Evolutionary conservation across 2,113 vertebrate genomes (phyloP).

Genomic region (Apodemus speciosus): DNA sequence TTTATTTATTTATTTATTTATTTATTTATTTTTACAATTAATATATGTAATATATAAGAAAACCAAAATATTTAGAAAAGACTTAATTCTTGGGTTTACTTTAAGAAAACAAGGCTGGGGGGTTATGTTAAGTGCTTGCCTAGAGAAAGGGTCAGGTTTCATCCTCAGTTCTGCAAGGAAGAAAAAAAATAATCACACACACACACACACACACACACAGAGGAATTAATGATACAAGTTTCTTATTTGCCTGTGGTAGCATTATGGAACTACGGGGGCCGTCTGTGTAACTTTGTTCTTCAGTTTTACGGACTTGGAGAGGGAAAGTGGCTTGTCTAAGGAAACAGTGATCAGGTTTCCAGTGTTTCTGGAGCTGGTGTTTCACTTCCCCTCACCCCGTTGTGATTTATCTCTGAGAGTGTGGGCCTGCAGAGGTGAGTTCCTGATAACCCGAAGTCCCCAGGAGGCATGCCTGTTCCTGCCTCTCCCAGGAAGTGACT

Average conservation of each 20-base stretch:
- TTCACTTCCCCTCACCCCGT: neutral
- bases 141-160: neutral
- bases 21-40: constrained; percentile 16
- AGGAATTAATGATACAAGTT: neutral
- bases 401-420: neutral
- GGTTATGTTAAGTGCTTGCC: neutral
- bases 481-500: neutral
- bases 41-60: neutral
- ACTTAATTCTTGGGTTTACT: neutral
- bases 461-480: neutral
- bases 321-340: neutral
- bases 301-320: neutral
- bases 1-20: too few relatives aligned
- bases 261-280: neutral
- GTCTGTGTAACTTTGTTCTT: neutral
- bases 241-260: neutral
- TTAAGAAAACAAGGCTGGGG: neutral
- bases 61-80: constrained; percentile 37
- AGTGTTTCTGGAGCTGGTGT: neutral
- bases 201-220: neutral
- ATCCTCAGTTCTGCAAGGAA: neutral
- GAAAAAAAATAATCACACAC: neutral
- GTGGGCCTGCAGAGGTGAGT: neutral
- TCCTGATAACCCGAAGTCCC: neutral
- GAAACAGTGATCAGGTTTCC: neutral